Evolutionary conservation across 2,888 invertebrate species (phyloP), one percentile per base, ranked within the genome.

Genomic region (Phalera bucephala): DNA sequence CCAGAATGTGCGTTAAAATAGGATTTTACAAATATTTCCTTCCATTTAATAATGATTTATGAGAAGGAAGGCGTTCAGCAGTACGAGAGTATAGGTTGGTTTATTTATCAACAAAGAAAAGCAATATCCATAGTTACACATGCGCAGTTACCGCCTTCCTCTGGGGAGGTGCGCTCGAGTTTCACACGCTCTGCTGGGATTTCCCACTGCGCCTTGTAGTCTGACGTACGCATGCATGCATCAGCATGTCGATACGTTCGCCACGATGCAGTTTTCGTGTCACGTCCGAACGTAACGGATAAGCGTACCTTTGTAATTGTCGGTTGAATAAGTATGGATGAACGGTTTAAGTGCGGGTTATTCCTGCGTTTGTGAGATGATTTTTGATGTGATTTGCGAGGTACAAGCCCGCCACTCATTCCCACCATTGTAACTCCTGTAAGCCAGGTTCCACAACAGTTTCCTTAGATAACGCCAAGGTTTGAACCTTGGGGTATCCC

Each of bases 241-340:
- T 25, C 25, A 9, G 12, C 11, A 12, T 12, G 25, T 25, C 2
- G 1, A 5, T 12, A 25, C 12, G 12, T 25, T 12, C n/a, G n/a
- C n/a, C n/a, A 1, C 28, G 5, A 15, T 28, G 28, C 28, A 4
- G 15, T n/a, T 9, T 28, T 28, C 28, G 15, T 10, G 15, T 15
- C 28, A 28, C 28, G 28, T 28, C 2, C 25, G 2, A 14, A 4
- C 15, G 15, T 28, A 28, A 28, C 28, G 28, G 15, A 28, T 12
- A 22, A 22, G 8, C 8, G 2, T n/a, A 28, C 28, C 9, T n/a
- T 15, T 8, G 8, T 22, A n/a, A n/a, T 8, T 17, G 12, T 6
- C 5, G 1, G 1, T 25, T 2, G 12, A 2, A 12, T 8, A 8
- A 25, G 11, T 17, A 6, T 4, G 5, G 3, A 8, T 22, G 9